Evolutionary conservation across 2,888 invertebrate species (phyloP).

Genomic region (Cantharis flavilabris): DNA sequence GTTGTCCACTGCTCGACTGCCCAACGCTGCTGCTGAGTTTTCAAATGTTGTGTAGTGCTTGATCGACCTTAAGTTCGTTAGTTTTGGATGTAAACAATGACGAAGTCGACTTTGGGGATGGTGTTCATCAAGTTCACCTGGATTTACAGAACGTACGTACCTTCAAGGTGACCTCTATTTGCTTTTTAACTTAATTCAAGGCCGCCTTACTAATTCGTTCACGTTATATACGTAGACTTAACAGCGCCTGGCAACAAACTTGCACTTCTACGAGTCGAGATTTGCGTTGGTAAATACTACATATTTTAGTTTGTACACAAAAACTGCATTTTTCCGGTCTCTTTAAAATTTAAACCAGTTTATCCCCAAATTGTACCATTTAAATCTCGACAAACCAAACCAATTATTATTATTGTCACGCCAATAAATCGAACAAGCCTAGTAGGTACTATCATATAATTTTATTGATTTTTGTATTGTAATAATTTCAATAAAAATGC

Average conservation of each 20-base stretch:
- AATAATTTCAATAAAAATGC: background rate
- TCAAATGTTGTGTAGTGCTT: conserved; percentile 9
- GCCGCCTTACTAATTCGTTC: conserved; percentile 44
- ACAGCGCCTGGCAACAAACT: conserved; percentile 47
- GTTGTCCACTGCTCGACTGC: conserved; percentile 15
- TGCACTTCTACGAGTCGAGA: conserved; percentile 34
- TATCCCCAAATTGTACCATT: background rate
- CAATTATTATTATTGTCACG: background rate
- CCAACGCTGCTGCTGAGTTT: background rate
- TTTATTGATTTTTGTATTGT: no score
- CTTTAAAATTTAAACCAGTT: background rate
- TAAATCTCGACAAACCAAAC: background rate
- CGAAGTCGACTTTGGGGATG: conserved; percentile 34
- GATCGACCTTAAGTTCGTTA: background rate
- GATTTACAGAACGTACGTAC: conserved; percentile 34
- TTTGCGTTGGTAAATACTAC: conserved; percentile 47
- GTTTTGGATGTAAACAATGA: conserved; percentile 28
- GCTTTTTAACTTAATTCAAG: conserved; percentile 45
- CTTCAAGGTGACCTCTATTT: conserved; percentile 50
- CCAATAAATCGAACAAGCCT: background rate
- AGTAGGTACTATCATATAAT: background rate
- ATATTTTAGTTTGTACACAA: conserved; percentile 32
- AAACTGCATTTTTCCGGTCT: background rate
- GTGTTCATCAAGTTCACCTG: conserved; percentile 33
- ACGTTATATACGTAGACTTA: conserved; percentile 36